Evolutionary conservation across 2,888 invertebrate species (phyloP).

Genomic region (Buathra laborator): DNA sequence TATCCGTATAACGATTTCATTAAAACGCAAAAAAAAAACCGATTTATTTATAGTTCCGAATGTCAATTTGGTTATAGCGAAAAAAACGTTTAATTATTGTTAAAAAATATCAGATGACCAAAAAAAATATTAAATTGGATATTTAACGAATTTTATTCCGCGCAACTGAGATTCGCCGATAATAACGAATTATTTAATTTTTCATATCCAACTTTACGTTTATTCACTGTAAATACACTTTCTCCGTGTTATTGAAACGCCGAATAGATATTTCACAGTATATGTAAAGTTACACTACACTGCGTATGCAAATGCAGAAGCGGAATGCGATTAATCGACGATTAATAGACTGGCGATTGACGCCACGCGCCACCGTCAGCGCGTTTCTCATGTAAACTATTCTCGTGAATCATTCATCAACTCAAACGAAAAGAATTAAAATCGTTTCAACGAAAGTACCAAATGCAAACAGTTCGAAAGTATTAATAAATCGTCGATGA

Average conservation of each 20-base stretch:
- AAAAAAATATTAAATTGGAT: no score
- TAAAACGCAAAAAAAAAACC: no score
- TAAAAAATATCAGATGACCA: no score
- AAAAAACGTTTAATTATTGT: no score
- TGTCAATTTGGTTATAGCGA: no score
- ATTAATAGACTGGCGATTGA: constrained; percentile 9
- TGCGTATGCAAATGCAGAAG: constrained; percentile 3
- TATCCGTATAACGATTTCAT: no score
- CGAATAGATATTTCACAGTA: background rate
- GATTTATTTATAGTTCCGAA: no score
- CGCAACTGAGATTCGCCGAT: no score
- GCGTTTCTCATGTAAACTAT: background rate
- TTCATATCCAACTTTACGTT: no score
- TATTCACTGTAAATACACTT: no score
- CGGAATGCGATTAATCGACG: constrained; percentile 8
- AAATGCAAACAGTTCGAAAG: background rate
- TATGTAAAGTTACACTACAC: background rate
- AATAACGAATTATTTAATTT: no score
- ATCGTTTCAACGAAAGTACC: background rate
- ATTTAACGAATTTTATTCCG: no score
- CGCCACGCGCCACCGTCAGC: constrained; percentile 3
- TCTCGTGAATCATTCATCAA: background rate
- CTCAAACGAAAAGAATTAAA: background rate
- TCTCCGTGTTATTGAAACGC: constrained; percentile 29
- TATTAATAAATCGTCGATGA: background rate